Evolutionary conservation across 2,888 invertebrate genomes (phyloP), one percentile per base, ranked within the genome.

Genomic region (Drosophila pegasa): DNA sequence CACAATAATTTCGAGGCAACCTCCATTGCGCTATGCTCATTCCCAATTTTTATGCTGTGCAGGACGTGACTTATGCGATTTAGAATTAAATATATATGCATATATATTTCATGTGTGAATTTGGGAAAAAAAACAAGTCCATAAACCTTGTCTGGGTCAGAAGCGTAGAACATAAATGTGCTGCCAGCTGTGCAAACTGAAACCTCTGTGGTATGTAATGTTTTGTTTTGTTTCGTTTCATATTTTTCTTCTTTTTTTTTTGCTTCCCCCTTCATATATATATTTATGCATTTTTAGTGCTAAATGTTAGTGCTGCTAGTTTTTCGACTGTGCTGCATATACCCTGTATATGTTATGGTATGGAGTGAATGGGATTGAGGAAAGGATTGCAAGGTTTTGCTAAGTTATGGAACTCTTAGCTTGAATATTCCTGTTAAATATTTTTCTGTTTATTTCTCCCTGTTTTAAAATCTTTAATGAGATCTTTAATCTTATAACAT

Each of bases 121-220:
- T 66, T 41, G 61, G 47, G 71, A 78, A n/a, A 25, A 27, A 43
- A 71, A 83, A 82, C 78, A 84, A 84, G 70, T 63, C 83, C 64
- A 85, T 83, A 86, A 85, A 88, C 84, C 78, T 86, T 83, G 84
- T 85, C 84, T 85, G 88, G 86, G 78, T 77, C 87, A 74, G 58
- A 81, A 70, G 64, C 54, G 78, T 67, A 58, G 59, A 37, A 33
- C 41, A 55, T 52, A 38, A 52, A 52, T 20, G 38, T 27, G 20
- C 27, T 18, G 54, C 16, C 56, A 35, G 37, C 51, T 51, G 51
- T 59, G 45, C 14, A 56, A 43, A 71, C 60, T 65, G 55, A 82
- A 69, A 75, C 56, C 65, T 52, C 57, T 64, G 63, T 59, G 50
- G 63, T 65, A 71, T 35, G 10, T 29, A 37, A 56, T 25, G 5